A percentile compares a stretch with the other conserved stretches of the same genome.
Conservation (phyloP, 2,113 vertebrate genomes). For the Zosterops borbonicus region DNA sequence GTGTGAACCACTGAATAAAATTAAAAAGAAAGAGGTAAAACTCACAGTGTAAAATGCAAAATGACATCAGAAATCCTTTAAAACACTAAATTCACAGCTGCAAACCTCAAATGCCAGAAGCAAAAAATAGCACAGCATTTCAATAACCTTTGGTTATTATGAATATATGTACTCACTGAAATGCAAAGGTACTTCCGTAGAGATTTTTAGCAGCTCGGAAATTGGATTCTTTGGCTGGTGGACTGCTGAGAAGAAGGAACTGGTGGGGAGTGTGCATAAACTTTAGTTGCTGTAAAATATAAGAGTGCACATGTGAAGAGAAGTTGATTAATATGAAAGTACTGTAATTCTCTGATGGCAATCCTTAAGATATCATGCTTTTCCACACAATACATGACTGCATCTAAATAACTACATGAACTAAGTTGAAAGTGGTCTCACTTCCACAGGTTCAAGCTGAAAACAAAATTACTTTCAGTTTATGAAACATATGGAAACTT, state of each 20-base stretch:
- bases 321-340: neutral
- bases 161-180: constrained; percentile 82
- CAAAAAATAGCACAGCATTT: neutral
- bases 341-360: neutral
- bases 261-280: constrained; percentile 94
- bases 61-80: neutral
- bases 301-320: neutral
- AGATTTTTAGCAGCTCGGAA: constrained; percentile 91
- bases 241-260: constrained; percentile 91
- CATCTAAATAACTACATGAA: neutral
- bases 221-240: constrained; percentile 94
- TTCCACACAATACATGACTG: neutral
- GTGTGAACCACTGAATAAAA: constrained; percentile 82
- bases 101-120: neutral
- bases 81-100: neutral
- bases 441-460: neutral
- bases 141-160: neutral
- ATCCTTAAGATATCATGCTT: neutral
- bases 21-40: neutral
- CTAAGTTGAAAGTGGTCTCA: neutral
- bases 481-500: neutral
- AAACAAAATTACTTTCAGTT: neutral
- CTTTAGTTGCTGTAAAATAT: constrained; percentile 83
- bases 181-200: constrained; percentile 91
- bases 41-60: neutral